Evolutionary conservation across 2,888 invertebrate species (phyloP), one percentile per base, ranked within the genome.

Genomic region (Dolomedes plantarius): DNA sequence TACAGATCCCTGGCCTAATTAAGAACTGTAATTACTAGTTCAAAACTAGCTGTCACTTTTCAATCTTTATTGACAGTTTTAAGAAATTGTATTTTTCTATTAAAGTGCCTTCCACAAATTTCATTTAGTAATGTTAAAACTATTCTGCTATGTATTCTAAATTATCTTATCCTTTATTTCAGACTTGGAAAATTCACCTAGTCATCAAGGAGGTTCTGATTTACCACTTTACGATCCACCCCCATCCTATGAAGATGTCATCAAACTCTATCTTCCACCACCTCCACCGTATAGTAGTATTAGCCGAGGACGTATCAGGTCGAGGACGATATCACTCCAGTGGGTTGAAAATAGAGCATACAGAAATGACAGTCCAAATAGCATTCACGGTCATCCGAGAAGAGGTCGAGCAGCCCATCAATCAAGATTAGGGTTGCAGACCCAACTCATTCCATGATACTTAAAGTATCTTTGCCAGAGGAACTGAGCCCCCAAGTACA

Each of bases 161-260:
- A n/a, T n/a, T n/a, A n/a, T n/a, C n/a, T n/a, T 29, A 65, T 5
- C 31, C n/a, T 85, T 31, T 41, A 7, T 72, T 86, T 7, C 77
- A 88, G 88, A 86, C 36, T 19, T 50, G 28, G 79, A 81, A 41
- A 87, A 87, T 80, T 80, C 79, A 11, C 80, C 79, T 92, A 90
- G 91, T 92, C 90, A 91, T 92, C 90, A 91, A 92, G 68, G 90
- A 91, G 91, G 92, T 56, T 94, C 94, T 86, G 94, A 94, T 41
- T 94, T 94, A 11, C 95, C 95, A 0, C 93, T 92, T 68, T 95
- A 95, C 90, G 95, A 95, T 90, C 93, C 94, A 0, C 95, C 95
- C 0, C 95, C 95, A 0, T 94, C 94, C 87, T 95, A 95, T 89
- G 94, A 94, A 82, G 94, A 95, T 86, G 93, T 94, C n/a, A 93